Conservation (phyloP, 2,888 invertebrate genomes). For the Oligia strigilis region DNA sequence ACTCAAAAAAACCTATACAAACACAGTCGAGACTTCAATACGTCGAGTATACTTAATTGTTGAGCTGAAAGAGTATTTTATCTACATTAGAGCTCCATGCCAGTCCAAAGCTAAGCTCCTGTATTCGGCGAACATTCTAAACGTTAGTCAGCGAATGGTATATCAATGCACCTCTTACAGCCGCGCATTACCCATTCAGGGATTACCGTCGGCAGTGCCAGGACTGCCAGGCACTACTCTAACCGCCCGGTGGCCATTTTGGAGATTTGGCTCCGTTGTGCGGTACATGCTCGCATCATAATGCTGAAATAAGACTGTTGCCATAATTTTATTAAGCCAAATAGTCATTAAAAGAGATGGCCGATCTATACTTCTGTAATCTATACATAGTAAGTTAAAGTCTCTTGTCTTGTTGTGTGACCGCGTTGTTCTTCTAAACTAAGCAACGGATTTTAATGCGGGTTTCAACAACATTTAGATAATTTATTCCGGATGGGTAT, state of each 20-base stretch:
- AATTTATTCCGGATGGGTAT: not conserved
- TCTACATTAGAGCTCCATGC: slow-evolving; percentile 27
- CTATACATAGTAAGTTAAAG: not conserved
- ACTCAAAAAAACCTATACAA: not conserved
- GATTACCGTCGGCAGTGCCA: slow-evolving; percentile 65
- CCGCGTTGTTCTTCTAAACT: not conserved
- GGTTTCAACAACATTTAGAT: not conserved
- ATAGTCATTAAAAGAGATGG: slow-evolving; percentile 13
- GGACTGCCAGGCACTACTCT: slow-evolving; percentile 50
- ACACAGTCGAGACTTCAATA: not conserved
- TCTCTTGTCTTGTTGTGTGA: not conserved
- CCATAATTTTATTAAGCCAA: slow-evolving; percentile 25
- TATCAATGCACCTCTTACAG: slow-evolving; percentile 68
- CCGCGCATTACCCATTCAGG: slow-evolving; percentile 70
- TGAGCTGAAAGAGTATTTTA: slow-evolving; percentile 38
- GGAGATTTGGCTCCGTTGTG: slow-evolving; percentile 60
- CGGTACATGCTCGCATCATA: slow-evolving; percentile 36
- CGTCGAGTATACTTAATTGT: too few species aligned
- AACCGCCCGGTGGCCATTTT: slow-evolving; percentile 62
- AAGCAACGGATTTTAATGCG: not conserved
- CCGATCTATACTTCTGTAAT: not conserved
- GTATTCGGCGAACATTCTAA: slow-evolving; percentile 45
- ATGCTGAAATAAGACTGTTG: slow-evolving; percentile 35
- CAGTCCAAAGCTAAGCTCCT: slow-evolving; percentile 37
- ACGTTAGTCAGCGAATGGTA: slow-evolving; percentile 51